Evolutionary conservation across 2,797 vertebrate species (phyloP).

Genomic region (Eutrigla gurnardus): DNA sequence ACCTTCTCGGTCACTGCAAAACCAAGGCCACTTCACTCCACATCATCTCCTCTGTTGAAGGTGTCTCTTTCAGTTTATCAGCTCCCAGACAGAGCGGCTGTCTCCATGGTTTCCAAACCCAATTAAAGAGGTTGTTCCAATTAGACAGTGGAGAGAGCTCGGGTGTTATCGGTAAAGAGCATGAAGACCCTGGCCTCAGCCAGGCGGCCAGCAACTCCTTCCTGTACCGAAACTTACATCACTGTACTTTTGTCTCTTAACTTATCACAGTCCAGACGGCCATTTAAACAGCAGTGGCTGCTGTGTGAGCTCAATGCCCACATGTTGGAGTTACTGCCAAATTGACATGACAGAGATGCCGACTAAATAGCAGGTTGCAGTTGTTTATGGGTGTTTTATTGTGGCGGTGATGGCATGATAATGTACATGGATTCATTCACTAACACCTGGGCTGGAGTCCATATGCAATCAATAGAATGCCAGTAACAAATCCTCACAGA

Average conservation of each 20-base stretch:
- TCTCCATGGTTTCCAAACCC: slow-evolving; percentile 71
- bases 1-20: slow-evolving; percentile 4
- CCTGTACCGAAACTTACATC: slow-evolving; percentile 16
- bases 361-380: neutral
- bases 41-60: slow-evolving; percentile 33
- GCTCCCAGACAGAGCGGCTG: slow-evolving; percentile 39
- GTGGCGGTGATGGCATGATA: neutral
- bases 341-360: slow-evolving; percentile 4
- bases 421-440: slow-evolving; percentile 15
- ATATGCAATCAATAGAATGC: slow-evolving; percentile 14
- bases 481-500: slow-evolving; percentile 5
- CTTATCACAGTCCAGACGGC: slow-evolving; percentile 35
- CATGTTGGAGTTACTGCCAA: slow-evolving; percentile 23
- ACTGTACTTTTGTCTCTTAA: slow-evolving; percentile 25
- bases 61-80: slow-evolving; percentile 65
- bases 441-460: slow-evolving; percentile 10
- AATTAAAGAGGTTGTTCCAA: slow-evolving; percentile 67
- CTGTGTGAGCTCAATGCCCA: slow-evolving; percentile 17
- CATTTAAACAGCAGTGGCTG: slow-evolving; percentile 10
- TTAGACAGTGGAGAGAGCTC: slow-evolving; percentile 51
- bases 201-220: slow-evolving; percentile 7
- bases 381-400: slow-evolving; percentile 7
- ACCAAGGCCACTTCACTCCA: slow-evolving; percentile 16
- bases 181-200: slow-evolving; percentile 34
- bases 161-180: slow-evolving; percentile 37